phyloP scores from a whole-genome alignment of 2,113 vertebrate species.

The Nesogale talazaci region DNA sequence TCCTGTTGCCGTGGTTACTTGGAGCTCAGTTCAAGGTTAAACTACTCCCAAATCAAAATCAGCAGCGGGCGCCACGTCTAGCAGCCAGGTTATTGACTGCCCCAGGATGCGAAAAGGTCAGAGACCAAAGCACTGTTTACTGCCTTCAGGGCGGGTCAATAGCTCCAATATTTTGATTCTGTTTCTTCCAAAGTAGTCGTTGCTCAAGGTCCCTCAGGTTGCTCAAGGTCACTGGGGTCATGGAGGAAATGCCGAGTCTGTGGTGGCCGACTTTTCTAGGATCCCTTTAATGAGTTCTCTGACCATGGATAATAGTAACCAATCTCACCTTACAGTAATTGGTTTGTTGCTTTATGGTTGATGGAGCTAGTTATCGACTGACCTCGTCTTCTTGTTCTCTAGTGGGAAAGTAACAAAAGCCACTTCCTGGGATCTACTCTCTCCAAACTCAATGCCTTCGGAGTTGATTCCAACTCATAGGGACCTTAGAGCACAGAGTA shows the following conservation, averaged over 20 bases:
- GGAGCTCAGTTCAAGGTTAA: conserved; percentile 91
- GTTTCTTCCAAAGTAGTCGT: conserved; percentile 84
- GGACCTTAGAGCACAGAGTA: too few species aligned
- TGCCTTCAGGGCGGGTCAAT: conserved; percentile 88
- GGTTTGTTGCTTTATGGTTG: conserved; percentile 35
- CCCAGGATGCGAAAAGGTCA: conserved; percentile 88
- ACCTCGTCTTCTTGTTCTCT: background rate
- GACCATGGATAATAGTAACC: conserved; percentile 67
- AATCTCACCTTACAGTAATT: conserved; percentile 35
- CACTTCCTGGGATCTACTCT: background rate
- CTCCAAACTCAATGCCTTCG: too few species aligned
- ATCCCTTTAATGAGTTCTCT: conserved; percentile 71
- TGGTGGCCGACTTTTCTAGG: conserved; percentile 61
- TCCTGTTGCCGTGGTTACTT: conserved; percentile 91
- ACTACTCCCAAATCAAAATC: conserved; percentile 88
- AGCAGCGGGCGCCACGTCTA: conserved; percentile 83
- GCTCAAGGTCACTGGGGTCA: conserved; percentile 85
- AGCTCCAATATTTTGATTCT: conserved; percentile 89
- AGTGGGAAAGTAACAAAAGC: conserved; percentile 18
- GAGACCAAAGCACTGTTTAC: conserved; percentile 86
- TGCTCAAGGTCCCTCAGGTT: conserved; percentile 76
- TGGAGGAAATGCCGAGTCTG: conserved; percentile 66
- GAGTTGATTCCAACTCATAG: too few species aligned
- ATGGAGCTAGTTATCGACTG: conserved; percentile 14
- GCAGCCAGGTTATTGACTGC: conserved; percentile 87